Conservation (phyloP, 2,888 invertebrate genomes). For the Glyphotaelius pellucidus region DNA sequence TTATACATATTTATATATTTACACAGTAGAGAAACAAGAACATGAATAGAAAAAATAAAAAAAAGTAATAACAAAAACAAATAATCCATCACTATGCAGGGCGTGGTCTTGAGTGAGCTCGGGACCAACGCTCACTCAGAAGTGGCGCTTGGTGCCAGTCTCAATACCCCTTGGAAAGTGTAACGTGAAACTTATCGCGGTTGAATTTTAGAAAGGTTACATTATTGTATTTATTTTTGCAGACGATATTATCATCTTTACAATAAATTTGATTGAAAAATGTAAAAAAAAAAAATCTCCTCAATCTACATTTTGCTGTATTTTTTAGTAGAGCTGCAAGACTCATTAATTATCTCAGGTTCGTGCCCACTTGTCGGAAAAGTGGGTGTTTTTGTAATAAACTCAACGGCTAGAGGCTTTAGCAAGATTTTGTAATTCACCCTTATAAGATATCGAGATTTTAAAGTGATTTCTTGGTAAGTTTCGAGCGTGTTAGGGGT, state of each 20-base stretch:
- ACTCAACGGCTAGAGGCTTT: background rate
- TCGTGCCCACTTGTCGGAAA: background rate
- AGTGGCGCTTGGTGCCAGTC: too few relatives aligned
- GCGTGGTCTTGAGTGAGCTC: too few relatives aligned
- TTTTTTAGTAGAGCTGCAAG: background rate
- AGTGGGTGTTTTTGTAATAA: background rate
- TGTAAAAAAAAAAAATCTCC: background rate
- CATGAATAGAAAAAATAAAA: too few relatives aligned
- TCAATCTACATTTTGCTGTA: background rate
- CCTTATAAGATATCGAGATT: background rate
- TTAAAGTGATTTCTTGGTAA: slow-evolving; percentile 8
- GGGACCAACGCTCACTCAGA: too few relatives aligned
- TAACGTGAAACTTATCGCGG: background rate
- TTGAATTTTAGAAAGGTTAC: background rate
- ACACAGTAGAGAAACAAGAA: too few relatives aligned
- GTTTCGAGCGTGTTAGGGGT: slow-evolving; percentile 36
- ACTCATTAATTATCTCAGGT: background rate
- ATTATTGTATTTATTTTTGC: background rate
- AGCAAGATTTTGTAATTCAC: slow-evolving; percentile 7
- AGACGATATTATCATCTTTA: background rate
- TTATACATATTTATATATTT: too few relatives aligned
- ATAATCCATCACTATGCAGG: too few relatives aligned
- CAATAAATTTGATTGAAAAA: background rate
- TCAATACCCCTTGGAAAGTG: too few relatives aligned
- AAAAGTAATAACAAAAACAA: too few relatives aligned